These are phyloP conservation scores for Rhagium mordax DNA, from an alignment of 2,888 invertebrate genomes.

Conservation along the genomic window DNA sequence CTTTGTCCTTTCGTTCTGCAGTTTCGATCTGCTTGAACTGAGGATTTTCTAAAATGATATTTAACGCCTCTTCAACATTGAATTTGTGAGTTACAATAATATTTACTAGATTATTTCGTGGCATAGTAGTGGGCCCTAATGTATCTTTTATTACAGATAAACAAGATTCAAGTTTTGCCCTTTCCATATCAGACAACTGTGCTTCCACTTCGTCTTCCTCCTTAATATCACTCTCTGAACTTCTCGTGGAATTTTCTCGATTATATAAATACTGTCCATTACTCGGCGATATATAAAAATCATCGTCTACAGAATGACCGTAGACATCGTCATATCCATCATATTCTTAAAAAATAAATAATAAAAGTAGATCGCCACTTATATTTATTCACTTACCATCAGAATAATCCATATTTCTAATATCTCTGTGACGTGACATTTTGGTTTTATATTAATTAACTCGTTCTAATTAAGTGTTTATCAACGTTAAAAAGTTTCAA, in stretches of 20 bases:
- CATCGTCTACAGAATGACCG: slow-evolving; percentile 95
- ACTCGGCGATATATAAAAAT: slow-evolving; percentile 91
- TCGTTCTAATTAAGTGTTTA: background rate
- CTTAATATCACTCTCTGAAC: slow-evolving; percentile 79
- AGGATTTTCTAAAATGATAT: slow-evolving; percentile 73
- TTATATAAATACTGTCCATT: slow-evolving; percentile 90
- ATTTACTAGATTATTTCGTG: slow-evolving; percentile 82
- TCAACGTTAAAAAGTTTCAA: background rate
- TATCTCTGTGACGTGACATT: slow-evolving; percentile 92
- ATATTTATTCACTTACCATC: slow-evolving; percentile 74
- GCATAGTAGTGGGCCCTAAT: slow-evolving; percentile 80
- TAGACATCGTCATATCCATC: slow-evolving; percentile 93
- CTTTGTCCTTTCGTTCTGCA: slow-evolving; percentile 62
- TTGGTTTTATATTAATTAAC: slow-evolving; percentile 1
- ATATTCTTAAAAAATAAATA: slow-evolving; percentile 77
- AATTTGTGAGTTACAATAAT: slow-evolving; percentile 82
- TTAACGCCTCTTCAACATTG: slow-evolving; percentile 81
- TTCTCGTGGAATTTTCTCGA: slow-evolving; percentile 77
- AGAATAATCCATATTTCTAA: slow-evolving; percentile 87
- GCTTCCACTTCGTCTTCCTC: slow-evolving; percentile 76
- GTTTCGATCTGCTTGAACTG: slow-evolving; percentile 39
- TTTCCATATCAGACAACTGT: slow-evolving; percentile 76
- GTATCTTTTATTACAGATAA: slow-evolving; percentile 87
- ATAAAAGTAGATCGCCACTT: background rate
- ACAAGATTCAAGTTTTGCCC: slow-evolving; percentile 85